Evolutionary conservation across 1,140 invertebrate genomes (phyloP), one percentile per base, ranked within the genome.

Genomic region (Dendrolimus kikuchii): DNA sequence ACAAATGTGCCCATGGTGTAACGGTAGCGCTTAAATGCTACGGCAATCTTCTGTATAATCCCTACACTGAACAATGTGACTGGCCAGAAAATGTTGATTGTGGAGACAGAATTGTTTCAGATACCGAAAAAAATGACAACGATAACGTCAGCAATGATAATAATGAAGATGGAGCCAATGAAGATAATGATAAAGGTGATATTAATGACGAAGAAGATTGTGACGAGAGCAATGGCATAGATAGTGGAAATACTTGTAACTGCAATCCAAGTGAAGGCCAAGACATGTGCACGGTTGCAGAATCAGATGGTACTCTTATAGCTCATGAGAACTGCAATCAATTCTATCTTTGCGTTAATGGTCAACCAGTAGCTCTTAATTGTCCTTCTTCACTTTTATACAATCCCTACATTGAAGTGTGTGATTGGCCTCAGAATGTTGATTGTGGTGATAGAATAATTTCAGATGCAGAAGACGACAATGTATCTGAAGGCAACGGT

Each of bases 361-460:
- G 60, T 6, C 36, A 40, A 46, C 65, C 70, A 4, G 59, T 71
- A 10, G 55, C 43, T n/a, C 68, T 77, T 3, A 90, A 87, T 49
- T 88, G 85, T 8, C 61, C 73, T 0, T 62, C 71, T n/a, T 38
- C 46, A 4, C 86, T 88, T 53, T 71, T 89, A 58, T 92, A 88
- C 65, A 91, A 92, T 71, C 84, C 91, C 51, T 53, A 78, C 40
- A 62, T 65, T 7, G 76, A 90, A 77, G 71, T 88, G 50, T 89
- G 93, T 74, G 88, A 92, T 62, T 85, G 91, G 89, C 77, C 90
- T 44, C 55, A 87, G 53, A 76, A 86, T 63, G 89, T 94, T 6
- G 53, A 62, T 7, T 62, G 63, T 47, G 52, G 48, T 5, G 49
- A 51, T 7, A 51, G 49, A 51, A 43, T 42, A 36, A 43, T 51